Percentiles rank a stretch among this genome's conserved stretches.
Evolutionary conservation across 1,140 invertebrate genomes (phyloP).

Genomic region (Luehdorfia chinensis): DNA sequence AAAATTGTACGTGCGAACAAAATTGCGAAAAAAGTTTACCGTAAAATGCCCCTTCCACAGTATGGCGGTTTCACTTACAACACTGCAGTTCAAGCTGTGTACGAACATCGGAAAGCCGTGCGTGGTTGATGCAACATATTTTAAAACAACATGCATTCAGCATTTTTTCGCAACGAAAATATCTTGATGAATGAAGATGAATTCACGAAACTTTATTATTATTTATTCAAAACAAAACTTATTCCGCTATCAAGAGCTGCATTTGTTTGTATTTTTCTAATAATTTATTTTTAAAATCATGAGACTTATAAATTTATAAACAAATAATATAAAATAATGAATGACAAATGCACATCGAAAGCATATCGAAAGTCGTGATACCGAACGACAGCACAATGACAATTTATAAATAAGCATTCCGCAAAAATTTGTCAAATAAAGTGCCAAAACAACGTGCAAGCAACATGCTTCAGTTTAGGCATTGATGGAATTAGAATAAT

Average conservation of each 20-base stretch:
- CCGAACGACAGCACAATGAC: conserved; percentile 48
- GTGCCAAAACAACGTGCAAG: conserved; percentile 61
- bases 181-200: conserved; percentile 52
- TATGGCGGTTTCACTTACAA: conserved; percentile 67
- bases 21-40: conserved; percentile 72
- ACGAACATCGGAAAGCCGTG: conserved; percentile 73
- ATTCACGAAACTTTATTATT: conserved; percentile 29
- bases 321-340: conserved; percentile 42
- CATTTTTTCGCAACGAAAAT: conserved; percentile 66
- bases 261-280: conserved; percentile 18
- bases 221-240: conserved; percentile 22
- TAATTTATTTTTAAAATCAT: background rate
- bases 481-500: conserved; percentile 23
- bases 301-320: conserved; percentile 1
- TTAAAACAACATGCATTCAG: conserved; percentile 68
- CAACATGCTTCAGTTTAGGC: conserved; percentile 48
- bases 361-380: conserved; percentile 46
- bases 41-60: conserved; percentile 59
- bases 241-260: conserved; percentile 17
- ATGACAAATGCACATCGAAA: conserved; percentile 68
- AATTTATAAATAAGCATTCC: conserved; percentile 60
- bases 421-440: conserved; percentile 52
- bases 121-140: conserved; percentile 73
- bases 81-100: conserved; percentile 71
- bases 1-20: conserved; percentile 64